Evolutionary conservation across 92 coral and sea anemone genomes (phyloP), one percentile per base, ranked within the genome.

Genomic region (Bergia puertoricense): DNA sequence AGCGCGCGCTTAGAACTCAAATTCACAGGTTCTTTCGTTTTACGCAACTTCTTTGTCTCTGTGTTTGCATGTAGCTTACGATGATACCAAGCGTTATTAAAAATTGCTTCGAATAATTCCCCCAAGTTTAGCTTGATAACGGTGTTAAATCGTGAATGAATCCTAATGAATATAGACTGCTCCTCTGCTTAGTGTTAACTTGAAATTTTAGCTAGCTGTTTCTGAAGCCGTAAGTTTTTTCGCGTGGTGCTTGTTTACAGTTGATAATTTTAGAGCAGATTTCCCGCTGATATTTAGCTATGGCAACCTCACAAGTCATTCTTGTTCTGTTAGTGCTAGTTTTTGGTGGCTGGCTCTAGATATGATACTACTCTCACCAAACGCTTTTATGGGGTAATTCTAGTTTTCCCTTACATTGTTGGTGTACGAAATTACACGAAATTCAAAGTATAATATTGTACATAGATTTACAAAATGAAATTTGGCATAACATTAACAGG

Each of bases 271-370:
- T 76, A 40, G 66, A 45, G 40, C 57, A 78, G 66, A 44, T 46
- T 72, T 78, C 82, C 82, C 82, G 44, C 82, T 79, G 37, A 62
- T 30, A 51, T 50, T 79, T 23, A 46, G 67, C 66, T 79, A 79
- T 79, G 67, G 68, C 43, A 79, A 79, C 82, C 66, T 79, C 54
- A 39, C 38, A 41, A 43, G 18, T n/a, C 8, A 30, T 30, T 30
- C 62, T 78, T 4, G 44, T 22, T 10, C 8, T 36, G 7, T 8
- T 54, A 13, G 18, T 37, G 77, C 77, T 14, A 73, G 5, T 36
- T 10, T 73, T 73, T 73, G 5, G 77, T 15, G 16, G 5, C 20
- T 38, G 15, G 41, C 44, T 37, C 77, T 38, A 39, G 2, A 73
- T 5, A 23, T 23, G n/a, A 23, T 20, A 36, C 30, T 38, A 16